phyloP scores from a whole-genome alignment of 2,797 vertebrate species.

The Heliangelus exortis region DNA sequence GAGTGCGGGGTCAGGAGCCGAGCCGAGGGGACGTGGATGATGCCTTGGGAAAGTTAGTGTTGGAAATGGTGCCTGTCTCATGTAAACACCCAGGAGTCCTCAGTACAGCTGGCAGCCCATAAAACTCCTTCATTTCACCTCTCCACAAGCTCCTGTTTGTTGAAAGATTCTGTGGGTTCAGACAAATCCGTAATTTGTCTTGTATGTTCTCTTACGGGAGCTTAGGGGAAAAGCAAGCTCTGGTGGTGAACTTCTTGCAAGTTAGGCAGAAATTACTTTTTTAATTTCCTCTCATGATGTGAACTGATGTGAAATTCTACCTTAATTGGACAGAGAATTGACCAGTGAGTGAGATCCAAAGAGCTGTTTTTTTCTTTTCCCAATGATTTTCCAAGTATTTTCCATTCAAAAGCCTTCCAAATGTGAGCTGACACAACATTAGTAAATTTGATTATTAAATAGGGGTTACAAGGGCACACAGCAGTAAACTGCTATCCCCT shows the following conservation, averaged over 20 bases:
- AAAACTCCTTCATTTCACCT: not conserved
- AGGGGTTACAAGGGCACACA: not conserved
- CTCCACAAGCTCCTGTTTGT: not conserved
- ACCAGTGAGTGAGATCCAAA: not conserved
- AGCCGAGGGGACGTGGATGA: slow-evolving; percentile 97
- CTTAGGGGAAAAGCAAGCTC: not conserved
- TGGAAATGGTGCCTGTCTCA: not conserved
- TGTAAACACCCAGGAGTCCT: not conserved
- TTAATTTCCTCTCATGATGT: not conserved
- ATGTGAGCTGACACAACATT: not conserved
- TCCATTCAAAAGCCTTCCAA: not conserved
- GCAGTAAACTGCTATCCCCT: not conserved
- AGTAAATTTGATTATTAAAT: not conserved
- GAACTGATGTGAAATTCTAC: not conserved
- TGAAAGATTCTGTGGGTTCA: not conserved
- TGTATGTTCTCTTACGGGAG: not conserved
- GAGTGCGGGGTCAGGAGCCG: slow-evolving; percentile 94
- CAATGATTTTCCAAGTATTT: not conserved
- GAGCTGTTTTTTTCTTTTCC: not conserved
- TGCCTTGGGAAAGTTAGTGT: slow-evolving; percentile 94
- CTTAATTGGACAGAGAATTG: not conserved
- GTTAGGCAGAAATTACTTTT: not conserved
- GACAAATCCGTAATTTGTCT: not conserved
- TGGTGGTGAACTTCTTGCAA: not conserved
- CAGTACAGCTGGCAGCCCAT: not conserved